phyloP scores from a whole-genome alignment of 64 coral and sea anemone species.

The Stichodactyla helianthus region DNA sequence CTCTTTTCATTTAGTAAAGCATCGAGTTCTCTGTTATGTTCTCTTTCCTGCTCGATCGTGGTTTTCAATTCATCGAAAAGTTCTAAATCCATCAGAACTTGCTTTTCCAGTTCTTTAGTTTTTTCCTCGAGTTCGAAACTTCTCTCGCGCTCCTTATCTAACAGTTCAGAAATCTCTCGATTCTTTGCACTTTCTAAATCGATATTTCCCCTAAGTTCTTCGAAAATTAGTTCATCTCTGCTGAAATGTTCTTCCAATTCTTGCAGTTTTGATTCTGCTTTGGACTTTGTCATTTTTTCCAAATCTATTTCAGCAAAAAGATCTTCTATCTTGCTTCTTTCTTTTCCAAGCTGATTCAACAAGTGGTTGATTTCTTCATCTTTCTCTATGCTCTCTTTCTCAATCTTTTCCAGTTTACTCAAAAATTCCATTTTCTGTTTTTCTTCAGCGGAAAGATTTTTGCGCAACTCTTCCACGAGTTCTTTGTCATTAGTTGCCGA shows the following conservation, averaged over 20 bases:
- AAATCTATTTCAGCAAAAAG: conserved; percentile 25
- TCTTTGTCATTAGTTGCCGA: conserved; percentile 29
- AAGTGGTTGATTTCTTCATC: conserved; percentile 54
- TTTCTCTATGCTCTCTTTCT: conserved; percentile 54
- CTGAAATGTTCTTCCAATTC: conserved; percentile 41
- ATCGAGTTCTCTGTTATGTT: conserved; percentile 46
- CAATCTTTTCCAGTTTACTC: conserved; percentile 45
- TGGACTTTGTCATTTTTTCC: conserved; percentile 24
- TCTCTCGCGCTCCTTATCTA: conserved; percentile 30
- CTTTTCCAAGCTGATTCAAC: conserved; percentile 38
- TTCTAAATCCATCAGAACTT: conserved; percentile 40
- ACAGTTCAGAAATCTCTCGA: conserved; percentile 44
- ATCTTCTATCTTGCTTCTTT: conserved; percentile 31
- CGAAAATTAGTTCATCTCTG: conserved; percentile 47
- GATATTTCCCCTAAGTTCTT: conserved; percentile 45
- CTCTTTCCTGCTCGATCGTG: conserved; percentile 35
- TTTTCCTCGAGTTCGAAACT: conserved; percentile 25
- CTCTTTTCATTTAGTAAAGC: conserved; percentile 39
- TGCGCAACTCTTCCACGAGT: conserved; percentile 26
- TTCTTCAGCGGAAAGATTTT: conserved; percentile 15
- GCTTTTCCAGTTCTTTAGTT: conserved; percentile 41
- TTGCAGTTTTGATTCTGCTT: conserved; percentile 36
- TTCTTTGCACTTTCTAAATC: conserved; percentile 32
- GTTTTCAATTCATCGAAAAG: conserved; percentile 44
- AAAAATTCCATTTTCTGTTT: conserved; percentile 33